A percentile compares a stretch with the other conserved stretches of the same genome.
Conservation (phyloP, 1,140 invertebrate genomes). For the Pissodes strobi region DNA sequence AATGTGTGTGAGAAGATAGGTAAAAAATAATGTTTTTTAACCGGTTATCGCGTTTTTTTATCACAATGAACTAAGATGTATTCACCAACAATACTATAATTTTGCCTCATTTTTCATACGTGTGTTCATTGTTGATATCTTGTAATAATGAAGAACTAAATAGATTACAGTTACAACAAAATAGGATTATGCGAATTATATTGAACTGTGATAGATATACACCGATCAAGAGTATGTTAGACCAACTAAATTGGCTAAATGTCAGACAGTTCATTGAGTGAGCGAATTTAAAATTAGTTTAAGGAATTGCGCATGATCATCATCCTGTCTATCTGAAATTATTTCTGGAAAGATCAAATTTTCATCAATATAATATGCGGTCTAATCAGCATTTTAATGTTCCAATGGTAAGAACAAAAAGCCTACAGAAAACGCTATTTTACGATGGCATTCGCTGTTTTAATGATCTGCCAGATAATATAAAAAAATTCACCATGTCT, state of each 20-base stretch:
- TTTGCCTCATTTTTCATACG: background rate
- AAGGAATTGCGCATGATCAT: no score
- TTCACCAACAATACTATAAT: background rate
- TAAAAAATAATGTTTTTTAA: background rate
- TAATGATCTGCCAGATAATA: no score
- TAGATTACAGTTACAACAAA: background rate
- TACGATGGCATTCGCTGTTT: no score
- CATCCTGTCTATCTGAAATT: no score
- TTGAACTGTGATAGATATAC: conserved; percentile 2
- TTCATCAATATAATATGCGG: no score
- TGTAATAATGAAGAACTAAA: background rate
- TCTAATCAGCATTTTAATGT: no score
- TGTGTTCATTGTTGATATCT: background rate
- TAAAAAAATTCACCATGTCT: no score
- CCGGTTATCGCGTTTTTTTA: background rate
- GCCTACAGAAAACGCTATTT: no score
- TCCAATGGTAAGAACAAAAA: no score
- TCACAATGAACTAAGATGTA: background rate
- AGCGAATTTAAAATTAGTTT: no score
- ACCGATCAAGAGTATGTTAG: background rate
- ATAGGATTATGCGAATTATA: no score
- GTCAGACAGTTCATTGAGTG: background rate
- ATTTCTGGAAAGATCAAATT: no score
- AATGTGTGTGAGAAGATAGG: background rate
- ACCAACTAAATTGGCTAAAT: background rate